Percentiles rank a stretch among this genome's conserved stretches.
Evolutionary conservation across 1,140 invertebrate genomes (phyloP).

Genomic region (Plectrocnemia conspersa): DNA sequence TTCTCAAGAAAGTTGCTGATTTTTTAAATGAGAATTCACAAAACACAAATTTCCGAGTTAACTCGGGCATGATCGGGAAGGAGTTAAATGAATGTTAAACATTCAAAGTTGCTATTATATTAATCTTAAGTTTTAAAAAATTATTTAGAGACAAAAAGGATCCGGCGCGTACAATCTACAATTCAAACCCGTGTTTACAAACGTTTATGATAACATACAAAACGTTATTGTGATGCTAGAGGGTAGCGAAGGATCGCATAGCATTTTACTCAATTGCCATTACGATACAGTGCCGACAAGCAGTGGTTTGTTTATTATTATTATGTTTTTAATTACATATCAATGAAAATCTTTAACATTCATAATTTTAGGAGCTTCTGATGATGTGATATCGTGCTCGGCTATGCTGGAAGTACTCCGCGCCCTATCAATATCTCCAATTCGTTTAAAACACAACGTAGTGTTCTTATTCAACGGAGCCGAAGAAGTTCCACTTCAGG

Average conservation of each 20-base stretch:
- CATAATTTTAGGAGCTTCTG: constrained; percentile 59
- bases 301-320: constrained; percentile 46
- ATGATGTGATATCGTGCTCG: constrained; percentile 71
- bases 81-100: not conserved
- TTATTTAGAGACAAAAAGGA: constrained; percentile 27
- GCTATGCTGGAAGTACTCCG: constrained; percentile 68
- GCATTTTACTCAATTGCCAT: constrained; percentile 75
- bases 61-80: not conserved
- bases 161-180: constrained; percentile 51
- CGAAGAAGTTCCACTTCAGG: constrained; percentile 62
- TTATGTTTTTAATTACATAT: not conserved
- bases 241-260: constrained; percentile 47
- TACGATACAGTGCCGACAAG: constrained; percentile 72
- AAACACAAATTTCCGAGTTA: not conserved
- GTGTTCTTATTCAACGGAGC: constrained; percentile 80
- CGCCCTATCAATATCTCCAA: constrained; percentile 54
- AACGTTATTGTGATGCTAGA: constrained; percentile 68
- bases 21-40: not conserved
- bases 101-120: not conserved
- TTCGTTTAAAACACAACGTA: constrained; percentile 55
- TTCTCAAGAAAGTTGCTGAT: not conserved
- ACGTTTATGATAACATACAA: constrained; percentile 53
- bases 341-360: not conserved
- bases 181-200: constrained; percentile 45
- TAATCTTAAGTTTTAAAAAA: not conserved